Evolutionary conservation across 2,797 vertebrate species (phyloP).

Genomic region (Sebastes cheni): DNA sequence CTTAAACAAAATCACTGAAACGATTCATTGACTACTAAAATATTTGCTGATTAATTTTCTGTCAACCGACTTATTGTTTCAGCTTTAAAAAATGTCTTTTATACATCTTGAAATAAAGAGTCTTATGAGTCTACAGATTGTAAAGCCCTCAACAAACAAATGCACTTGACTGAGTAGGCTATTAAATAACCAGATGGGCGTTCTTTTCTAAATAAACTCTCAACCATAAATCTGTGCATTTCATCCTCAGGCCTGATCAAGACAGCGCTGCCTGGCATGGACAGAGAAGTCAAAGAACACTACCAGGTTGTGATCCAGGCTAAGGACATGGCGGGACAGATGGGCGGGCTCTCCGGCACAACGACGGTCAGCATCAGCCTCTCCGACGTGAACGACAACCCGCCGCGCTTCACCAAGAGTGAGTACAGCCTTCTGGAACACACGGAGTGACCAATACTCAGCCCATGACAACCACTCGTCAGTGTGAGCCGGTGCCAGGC

Average conservation of each 20-base stretch:
- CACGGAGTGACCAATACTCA: conserved; percentile 28
- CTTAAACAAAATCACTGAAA: background rate
- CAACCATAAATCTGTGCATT: background rate
- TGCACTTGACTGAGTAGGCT: background rate
- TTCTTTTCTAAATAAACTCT: background rate
- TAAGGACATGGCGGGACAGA: conserved; percentile 98
- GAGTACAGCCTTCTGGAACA: conserved; percentile 68
- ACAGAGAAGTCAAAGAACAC: conserved; percentile 91
- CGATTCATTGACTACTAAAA: background rate
- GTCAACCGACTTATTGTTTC: background rate
- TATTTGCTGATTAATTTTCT: background rate
- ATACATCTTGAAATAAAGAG: background rate
- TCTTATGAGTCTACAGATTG: background rate
- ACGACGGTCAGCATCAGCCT: conserved; percentile 93
- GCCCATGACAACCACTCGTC: conserved; percentile 27
- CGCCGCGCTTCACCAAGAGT: conserved; percentile 92
- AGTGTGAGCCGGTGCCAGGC: conserved; percentile 35
- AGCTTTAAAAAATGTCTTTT: background rate
- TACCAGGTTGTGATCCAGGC: conserved; percentile 98
- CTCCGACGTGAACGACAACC: conserved; percentile 94
- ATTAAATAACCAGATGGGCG: background rate
- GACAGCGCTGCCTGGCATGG: conserved; percentile 95
- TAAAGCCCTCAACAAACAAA: background rate
- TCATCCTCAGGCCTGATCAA: conserved; percentile 88
- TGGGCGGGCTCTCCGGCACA: conserved; percentile 95